Base-by-base conservation (phyloP, 2,113 vertebrate species). In the Passer montanus region DNA sequence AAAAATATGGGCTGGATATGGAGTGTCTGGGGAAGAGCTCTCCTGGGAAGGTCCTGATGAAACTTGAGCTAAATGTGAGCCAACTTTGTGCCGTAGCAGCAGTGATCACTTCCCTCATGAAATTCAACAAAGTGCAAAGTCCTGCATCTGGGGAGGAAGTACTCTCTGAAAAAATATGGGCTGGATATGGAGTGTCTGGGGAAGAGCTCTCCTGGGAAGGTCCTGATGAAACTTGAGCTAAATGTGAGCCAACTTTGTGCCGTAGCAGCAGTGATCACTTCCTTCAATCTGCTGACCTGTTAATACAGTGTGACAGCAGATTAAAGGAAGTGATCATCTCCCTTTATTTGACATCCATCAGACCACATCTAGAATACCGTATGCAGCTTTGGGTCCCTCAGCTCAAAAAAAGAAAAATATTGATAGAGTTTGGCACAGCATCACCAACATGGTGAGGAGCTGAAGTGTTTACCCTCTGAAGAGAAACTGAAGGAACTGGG, bases 261-360 rank as follows among this genome's bases (percentile, higher is more conserved):
- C 3, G 0, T 8, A 37, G 47, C 14, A 81, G 60, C 59, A 62
- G 39, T 0, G 1, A 41, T 21, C 33, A 24, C 21, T 47, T 46
- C 56, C 68, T 39, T 59, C 68, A 63, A 22, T 58, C 44, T 85
- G 26, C 55, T 75, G 30, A 70, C 44, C 63, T 76, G 63, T 30
- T 43, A 76, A 37, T 12, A n/a, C 16, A 89, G 62, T 6, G 1
- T 53, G 27, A 66, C 24, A 80, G 52, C 39, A 85, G 58, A 66
- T 33, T 28, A 44, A 41, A 31, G 24, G 37, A 76, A 60, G 24
- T 17, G 30, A 67, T 60, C 58, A 59, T 70, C 50, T 53, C n/a
- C 39, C 52, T 81, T 67, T 55, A 72, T 70, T 5, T 72, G 63
- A 60, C 26, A 49, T 41, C 60, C 28, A 72, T 39, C 46, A 84